phyloP scores from a whole-genome alignment of 2,113 vertebrate species.

The Hydrochoerus hydrochaeris region DNA sequence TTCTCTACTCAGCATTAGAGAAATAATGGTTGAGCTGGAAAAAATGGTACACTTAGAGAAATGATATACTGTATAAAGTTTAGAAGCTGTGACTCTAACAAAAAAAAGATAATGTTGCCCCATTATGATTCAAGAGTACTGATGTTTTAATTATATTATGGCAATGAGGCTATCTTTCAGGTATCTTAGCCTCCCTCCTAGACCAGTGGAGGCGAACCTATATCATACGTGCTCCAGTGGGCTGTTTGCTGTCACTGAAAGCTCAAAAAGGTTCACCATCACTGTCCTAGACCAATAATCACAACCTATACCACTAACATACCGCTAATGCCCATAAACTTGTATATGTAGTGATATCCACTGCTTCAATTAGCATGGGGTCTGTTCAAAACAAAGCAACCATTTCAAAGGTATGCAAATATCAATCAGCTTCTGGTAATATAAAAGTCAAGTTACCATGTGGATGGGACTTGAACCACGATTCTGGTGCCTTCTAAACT shows the following conservation, averaged over 20 bases:
- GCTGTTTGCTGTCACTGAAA: neutral
- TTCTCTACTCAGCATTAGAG: conserved; percentile 27
- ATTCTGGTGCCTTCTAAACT: conserved; percentile 96
- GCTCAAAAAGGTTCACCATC: neutral
- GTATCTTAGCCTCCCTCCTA: neutral
- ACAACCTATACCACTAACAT: neutral
- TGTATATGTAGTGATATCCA: neutral
- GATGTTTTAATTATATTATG: neutral
- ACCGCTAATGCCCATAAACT: neutral
- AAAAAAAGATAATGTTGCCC: neutral
- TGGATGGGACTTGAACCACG: conserved; percentile 98
- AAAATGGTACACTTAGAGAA: neutral
- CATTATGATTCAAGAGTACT: neutral
- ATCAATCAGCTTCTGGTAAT: conserved; percentile 52
- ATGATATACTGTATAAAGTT: neutral
- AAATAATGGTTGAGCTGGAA: neutral
- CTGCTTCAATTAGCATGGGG: neutral
- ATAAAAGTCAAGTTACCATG: conserved; percentile 89
- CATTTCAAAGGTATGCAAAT: conserved; percentile 9
- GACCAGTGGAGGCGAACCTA: neutral
- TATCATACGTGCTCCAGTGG: neutral
- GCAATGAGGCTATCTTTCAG: conserved; percentile 24
- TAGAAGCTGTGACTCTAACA: conserved; percentile 18
- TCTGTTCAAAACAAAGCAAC: conserved; percentile 2
- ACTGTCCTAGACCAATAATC: neutral